Evolutionary conservation across 2,797 vertebrate genomes (phyloP).

Genomic region (Halcyon leucocephala): DNA sequence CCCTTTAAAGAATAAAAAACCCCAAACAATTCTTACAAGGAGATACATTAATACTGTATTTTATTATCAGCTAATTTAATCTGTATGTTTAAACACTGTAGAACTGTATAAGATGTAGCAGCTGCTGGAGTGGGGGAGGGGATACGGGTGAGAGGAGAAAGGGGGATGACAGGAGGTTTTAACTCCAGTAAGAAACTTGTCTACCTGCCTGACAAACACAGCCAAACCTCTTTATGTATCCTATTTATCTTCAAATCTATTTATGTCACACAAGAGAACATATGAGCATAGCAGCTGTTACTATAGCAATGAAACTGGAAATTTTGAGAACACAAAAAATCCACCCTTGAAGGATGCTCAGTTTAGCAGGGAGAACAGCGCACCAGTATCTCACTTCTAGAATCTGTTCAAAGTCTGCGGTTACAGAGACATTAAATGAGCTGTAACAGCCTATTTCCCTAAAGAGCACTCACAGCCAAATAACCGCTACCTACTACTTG

Average conservation of each 20-base stretch:
- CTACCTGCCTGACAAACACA: constrained; percentile 48
- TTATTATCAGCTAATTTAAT: not conserved
- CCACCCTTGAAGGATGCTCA: constrained; percentile 60
- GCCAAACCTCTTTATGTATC: constrained; percentile 37
- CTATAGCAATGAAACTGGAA: constrained; percentile 75
- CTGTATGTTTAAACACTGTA: not conserved
- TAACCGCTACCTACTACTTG: not conserved
- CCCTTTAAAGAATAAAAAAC: not conserved
- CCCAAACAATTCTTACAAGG: not conserved
- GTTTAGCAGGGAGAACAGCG: constrained; percentile 20
- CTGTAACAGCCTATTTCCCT: not conserved
- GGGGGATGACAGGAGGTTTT: not conserved
- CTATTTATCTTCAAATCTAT: constrained; percentile 73
- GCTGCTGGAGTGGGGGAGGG: not conserved
- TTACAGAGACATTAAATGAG: not conserved
- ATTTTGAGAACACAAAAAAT: constrained; percentile 59
- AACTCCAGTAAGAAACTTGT: constrained; percentile 2
- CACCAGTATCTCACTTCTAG: constrained; percentile 19
- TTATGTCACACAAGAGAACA: constrained; percentile 74
- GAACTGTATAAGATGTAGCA: not conserved
- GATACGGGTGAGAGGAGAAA: not conserved
- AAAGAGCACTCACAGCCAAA: not conserved
- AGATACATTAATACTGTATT: not conserved
- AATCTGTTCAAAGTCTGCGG: constrained; percentile 9
- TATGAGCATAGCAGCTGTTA: constrained; percentile 75